phyloP scores from a whole-genome alignment of 2,113 vertebrate genomes.

The Xiphophorus hellerii region DNA sequence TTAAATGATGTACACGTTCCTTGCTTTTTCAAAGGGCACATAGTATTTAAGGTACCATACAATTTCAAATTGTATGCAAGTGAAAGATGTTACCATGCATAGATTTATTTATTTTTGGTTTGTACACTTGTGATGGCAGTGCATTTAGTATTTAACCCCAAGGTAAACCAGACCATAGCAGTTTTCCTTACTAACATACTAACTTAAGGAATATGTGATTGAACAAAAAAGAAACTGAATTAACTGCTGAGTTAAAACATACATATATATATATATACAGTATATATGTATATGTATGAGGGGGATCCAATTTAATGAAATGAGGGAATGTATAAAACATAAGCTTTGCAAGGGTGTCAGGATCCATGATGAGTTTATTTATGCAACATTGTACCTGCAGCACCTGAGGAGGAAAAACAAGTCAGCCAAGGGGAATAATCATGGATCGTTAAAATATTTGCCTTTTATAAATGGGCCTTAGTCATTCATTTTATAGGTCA shows the following conservation, averaged over 20 bases:
- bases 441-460: slow-evolving; percentile 7
- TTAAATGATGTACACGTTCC: slow-evolving; percentile 31
- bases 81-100: slow-evolving; percentile 37
- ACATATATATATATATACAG: background rate
- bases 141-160: slow-evolving; percentile 21
- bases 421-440: slow-evolving; percentile 41
- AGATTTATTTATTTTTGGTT: slow-evolving; percentile 19
- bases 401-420: slow-evolving; percentile 5
- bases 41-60: slow-evolving; percentile 34
- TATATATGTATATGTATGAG: background rate
- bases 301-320: background rate
- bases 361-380: slow-evolving; percentile 16
- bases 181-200: slow-evolving; percentile 58
- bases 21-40: slow-evolving; percentile 41
- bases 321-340: background rate
- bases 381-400: slow-evolving; percentile 55
- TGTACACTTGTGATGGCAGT: slow-evolving; percentile 35
- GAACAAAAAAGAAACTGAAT: slow-evolving; percentile 1
- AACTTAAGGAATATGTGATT: slow-evolving; percentile 22
- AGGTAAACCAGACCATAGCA: slow-evolving; percentile 37
- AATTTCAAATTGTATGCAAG: slow-evolving; percentile 26
- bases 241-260: slow-evolving; percentile 1
- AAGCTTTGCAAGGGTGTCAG: slow-evolving; percentile 3
- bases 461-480: background rate
- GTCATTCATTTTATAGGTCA: background rate